A percentile compares a stretch with the other conserved stretches of the same genome.
phyloP scores from a whole-genome alignment of 2,797 vertebrate genomes.

The Synaphobranchus kaupii region DNA sequence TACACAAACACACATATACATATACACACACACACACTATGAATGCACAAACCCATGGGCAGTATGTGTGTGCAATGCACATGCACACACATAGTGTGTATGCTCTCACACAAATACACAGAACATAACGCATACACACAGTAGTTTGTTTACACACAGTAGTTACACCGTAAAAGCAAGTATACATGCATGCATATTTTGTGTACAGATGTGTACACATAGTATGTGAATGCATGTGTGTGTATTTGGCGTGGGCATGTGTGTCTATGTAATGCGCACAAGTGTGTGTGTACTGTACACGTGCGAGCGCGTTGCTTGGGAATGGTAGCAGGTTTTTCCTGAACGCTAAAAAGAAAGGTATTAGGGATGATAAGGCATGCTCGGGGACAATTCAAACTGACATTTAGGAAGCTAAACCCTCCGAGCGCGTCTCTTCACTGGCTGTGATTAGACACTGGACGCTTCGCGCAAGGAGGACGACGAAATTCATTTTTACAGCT shows the following conservation, averaged over 20 bases:
- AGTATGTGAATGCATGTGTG: not conserved
- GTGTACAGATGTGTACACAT: not conserved
- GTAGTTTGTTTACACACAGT: no score
- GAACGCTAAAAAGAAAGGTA: not conserved
- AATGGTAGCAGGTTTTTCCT: not conserved
- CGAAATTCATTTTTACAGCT: slow-evolving; percentile 9
- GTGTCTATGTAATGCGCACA: not conserved
- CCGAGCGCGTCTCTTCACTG: not conserved
- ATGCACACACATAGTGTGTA: no score
- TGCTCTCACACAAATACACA: no score
- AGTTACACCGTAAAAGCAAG: no score
- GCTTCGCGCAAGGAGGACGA: not conserved
- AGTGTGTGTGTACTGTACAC: not conserved
- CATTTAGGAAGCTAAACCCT: not conserved
- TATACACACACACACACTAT: no score
- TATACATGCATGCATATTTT: not conserved
- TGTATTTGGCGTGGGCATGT: not conserved
- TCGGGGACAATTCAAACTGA: not conserved
- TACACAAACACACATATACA: no score
- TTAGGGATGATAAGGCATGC: not conserved
- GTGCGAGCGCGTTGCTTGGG: not conserved
- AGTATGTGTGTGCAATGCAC: no score
- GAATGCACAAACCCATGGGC: no score
- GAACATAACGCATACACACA: no score
- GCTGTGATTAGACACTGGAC: not conserved